Conservation (phyloP, 2,797 vertebrate genomes). For the Malacoraja senta region DNA sequence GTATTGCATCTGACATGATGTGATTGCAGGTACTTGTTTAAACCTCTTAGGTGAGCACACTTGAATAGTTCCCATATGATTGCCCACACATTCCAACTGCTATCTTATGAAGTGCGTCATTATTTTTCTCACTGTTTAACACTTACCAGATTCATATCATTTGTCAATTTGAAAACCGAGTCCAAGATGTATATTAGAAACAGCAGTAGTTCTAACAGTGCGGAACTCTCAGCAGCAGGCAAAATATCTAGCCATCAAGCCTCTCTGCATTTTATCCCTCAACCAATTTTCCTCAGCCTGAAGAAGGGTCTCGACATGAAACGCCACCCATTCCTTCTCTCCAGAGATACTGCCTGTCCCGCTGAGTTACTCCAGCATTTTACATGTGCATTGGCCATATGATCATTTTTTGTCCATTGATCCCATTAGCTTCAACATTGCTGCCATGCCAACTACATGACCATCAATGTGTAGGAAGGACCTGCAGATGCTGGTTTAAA, state of each 20-base stretch:
- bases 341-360: too few relatives aligned
- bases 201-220: neutral
- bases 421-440: neutral
- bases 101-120: neutral
- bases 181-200: neutral
- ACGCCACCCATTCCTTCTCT: too few relatives aligned
- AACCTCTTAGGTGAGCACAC: too few relatives aligned
- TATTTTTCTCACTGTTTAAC: neutral
- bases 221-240: neutral
- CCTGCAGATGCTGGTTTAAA: too few relatives aligned
- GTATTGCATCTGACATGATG: too few relatives aligned
- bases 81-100: too few relatives aligned
- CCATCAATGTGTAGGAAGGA: too few relatives aligned
- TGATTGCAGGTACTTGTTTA: too few relatives aligned
- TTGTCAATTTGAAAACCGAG: neutral
- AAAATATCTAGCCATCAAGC: neutral
- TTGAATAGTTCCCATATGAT: too few relatives aligned
- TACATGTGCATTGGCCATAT: neutral
- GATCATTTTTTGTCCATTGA: neutral
- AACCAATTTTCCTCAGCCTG: too few relatives aligned
- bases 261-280: neutral
- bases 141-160: neutral
- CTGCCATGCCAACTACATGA: neutral
- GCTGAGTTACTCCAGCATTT: neutral
- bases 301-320: too few relatives aligned